Conservation (phyloP, 2,113 vertebrate species). For the Microcebus lehilahytsara region DNA sequence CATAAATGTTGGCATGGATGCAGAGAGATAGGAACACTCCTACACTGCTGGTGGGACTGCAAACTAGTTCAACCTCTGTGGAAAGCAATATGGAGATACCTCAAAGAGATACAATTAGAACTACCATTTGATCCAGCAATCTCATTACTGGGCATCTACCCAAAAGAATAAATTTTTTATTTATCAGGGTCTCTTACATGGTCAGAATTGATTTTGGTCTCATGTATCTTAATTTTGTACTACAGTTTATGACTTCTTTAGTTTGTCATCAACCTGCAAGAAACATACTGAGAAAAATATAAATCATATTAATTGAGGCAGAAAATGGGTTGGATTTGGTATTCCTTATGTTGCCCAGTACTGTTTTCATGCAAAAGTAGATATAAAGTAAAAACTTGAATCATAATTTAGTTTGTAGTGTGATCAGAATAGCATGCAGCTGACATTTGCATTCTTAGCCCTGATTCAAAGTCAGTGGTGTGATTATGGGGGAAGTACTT, state of each 20-base stretch:
- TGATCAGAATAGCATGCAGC: background rate
- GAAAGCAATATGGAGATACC: too few relatives aligned
- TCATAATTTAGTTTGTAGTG: constrained; percentile 34
- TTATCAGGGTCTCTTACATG: background rate
- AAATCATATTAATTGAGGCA: background rate
- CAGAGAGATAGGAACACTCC: too few relatives aligned
- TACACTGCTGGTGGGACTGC: too few relatives aligned
- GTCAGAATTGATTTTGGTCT: background rate
- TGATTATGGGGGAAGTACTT: background rate
- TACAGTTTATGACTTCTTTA: background rate
- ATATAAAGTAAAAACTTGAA: constrained; percentile 14
- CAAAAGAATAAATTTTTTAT: background rate
- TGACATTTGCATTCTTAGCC: background rate
- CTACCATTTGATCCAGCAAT: too few relatives aligned
- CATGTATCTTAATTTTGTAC: background rate
- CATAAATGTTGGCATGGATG: too few relatives aligned
- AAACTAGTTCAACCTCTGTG: too few relatives aligned
- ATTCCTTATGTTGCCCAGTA: background rate
- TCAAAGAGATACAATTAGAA: too few relatives aligned
- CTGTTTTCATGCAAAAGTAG: background rate
- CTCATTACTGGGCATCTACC: too few relatives aligned
- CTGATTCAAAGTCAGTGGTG: background rate
- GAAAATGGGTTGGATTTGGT: constrained; percentile 8
- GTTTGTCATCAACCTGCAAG: background rate
- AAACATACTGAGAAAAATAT: background rate